Conservation (phyloP, 2,888 invertebrate species). For the Folsomia manolachei region DNA sequence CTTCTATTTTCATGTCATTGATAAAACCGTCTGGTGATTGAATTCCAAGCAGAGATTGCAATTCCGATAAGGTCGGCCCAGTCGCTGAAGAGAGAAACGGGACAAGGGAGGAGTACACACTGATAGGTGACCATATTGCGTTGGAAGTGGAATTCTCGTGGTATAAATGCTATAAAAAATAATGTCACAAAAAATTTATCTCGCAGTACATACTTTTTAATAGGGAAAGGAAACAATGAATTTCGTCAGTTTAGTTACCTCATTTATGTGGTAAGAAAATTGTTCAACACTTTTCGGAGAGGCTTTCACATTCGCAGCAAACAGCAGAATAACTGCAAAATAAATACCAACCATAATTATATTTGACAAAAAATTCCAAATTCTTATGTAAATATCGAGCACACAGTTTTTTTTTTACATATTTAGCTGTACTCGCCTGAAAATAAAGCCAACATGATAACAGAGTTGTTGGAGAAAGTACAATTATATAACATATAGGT, state of each 20-base stretch:
- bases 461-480: no score
- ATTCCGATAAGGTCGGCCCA: not conserved
- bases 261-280: not conserved
- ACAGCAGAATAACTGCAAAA: not conserved
- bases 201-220: no score
- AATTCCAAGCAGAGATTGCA: not conserved
- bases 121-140: constrained; percentile 11
- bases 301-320: not conserved
- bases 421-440: no score
- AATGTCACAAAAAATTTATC: not conserved
- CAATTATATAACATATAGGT: no score
- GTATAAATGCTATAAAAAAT: not conserved
- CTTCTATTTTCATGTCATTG: not conserved
- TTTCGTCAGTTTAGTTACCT: not conserved
- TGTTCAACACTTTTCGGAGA: not conserved
- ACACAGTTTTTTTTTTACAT: no score
- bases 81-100: not conserved
- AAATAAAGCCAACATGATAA: no score
- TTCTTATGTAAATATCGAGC: no score
- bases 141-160: not conserved
- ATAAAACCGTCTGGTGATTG: not conserved
- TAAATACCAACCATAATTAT: not conserved
- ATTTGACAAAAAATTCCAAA: no score
- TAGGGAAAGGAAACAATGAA: no score
- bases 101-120: constrained; percentile 6